Conservation (phyloP, 2,888 invertebrate genomes). For the Dromius quadrimaculatus region DNA sequence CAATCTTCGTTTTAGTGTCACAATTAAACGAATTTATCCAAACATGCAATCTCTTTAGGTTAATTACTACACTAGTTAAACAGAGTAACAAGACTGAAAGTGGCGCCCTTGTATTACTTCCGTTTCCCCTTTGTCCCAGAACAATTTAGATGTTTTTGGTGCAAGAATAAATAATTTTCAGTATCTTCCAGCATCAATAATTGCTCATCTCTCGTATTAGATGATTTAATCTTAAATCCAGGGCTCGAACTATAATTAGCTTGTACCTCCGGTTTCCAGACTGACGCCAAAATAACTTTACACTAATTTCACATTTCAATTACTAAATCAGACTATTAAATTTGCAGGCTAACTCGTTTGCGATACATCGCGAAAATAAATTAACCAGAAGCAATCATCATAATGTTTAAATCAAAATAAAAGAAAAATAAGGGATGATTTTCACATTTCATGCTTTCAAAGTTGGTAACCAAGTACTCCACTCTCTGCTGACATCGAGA, state of each 20-base stretch:
- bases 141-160: background rate
- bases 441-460: background rate
- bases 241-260: slow-evolving; percentile 29
- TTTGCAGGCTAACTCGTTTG: background rate
- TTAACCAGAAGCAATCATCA: too few relatives aligned
- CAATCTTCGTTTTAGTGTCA: background rate
- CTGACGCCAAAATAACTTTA: slow-evolving; percentile 24
- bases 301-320: slow-evolving; percentile 33
- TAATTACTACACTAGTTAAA: slow-evolving; percentile 35
- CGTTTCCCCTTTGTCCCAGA: slow-evolving; percentile 6
- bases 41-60: slow-evolving; percentile 34
- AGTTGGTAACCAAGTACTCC: background rate
- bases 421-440: background rate
- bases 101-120: slow-evolving; percentile 16
- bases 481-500: slow-evolving; percentile 26
- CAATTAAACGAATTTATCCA: slow-evolving; percentile 23
- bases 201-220: slow-evolving; percentile 14
- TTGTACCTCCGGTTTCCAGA: too few relatives aligned
- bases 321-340: slow-evolving; percentile 7
- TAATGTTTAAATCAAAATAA: background rate
- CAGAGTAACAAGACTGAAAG: background rate
- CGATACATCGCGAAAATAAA: slow-evolving; percentile 2
- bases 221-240: slow-evolving; percentile 29
- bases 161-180: background rate
- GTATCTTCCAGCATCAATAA: background rate